Conservation (phyloP, 2,113 vertebrate species). For the Leptobrachium ailaonicum region DNA sequence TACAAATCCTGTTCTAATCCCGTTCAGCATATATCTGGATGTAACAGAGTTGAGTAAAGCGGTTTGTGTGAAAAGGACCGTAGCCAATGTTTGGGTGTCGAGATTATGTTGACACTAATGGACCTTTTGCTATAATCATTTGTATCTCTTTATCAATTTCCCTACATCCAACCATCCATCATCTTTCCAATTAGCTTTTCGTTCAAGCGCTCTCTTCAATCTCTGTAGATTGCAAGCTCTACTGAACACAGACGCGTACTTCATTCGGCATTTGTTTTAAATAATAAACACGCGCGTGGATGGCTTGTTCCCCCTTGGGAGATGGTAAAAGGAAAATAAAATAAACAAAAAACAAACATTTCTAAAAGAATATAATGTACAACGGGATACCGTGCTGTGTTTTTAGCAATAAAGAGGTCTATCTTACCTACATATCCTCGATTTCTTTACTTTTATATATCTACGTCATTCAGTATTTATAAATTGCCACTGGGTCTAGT, state of each 20-base stretch:
- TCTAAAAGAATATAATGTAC: too few relatives aligned
- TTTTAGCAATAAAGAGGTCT: too few relatives aligned
- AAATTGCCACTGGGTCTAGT: too few relatives aligned
- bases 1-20: too few relatives aligned
- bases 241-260: neutral
- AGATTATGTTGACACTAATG: neutral
- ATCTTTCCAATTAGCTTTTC: neutral
- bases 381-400: too few relatives aligned
- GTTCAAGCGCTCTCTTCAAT: neutral
- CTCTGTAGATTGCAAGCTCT: neutral
- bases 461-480: too few relatives aligned
- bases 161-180: neutral
- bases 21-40: too few relatives aligned
- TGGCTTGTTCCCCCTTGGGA: too few relatives aligned
- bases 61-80: neutral
- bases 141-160: slow-evolving; percentile 1
- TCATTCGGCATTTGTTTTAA: neutral
- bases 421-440: too few relatives aligned
- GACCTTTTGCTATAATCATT: neutral
- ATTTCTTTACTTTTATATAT: too few relatives aligned
- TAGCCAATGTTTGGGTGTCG: neutral
- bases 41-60: neutral
- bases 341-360: too few relatives aligned
- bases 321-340: too few relatives aligned
- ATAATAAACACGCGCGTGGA: neutral